Evolutionary conservation across 2,888 invertebrate genomes (phyloP).

Genomic region (Chrysodeixis includens): DNA sequence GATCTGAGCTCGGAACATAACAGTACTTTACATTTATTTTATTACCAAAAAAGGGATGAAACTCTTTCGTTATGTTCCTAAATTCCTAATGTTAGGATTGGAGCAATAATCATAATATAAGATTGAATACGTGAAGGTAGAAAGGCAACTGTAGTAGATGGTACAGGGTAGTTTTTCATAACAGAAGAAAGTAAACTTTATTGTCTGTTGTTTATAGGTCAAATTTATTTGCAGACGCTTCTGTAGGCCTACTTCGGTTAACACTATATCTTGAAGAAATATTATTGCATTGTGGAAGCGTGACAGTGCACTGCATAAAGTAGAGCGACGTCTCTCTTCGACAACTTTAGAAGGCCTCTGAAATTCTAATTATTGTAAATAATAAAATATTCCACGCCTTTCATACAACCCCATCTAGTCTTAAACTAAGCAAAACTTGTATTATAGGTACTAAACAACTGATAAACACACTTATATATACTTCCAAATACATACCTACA

Average conservation of each 20-base stretch:
- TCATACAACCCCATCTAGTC: too few relatives aligned
- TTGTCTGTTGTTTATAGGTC: not conserved
- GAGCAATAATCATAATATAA: conserved; percentile 11
- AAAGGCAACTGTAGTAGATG: not conserved
- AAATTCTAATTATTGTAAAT: too few relatives aligned
- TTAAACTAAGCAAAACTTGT: too few relatives aligned
- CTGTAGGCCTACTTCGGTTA: not conserved
- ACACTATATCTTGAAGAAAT: too few relatives aligned
- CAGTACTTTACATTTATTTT: conserved; percentile 6
- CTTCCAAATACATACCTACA: too few relatives aligned
- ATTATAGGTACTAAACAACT: too few relatives aligned
- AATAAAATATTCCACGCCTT: too few relatives aligned
- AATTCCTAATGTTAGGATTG: conserved; percentile 13
- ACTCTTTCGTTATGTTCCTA: not conserved
- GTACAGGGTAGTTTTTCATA: not conserved
- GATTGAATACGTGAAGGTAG: not conserved
- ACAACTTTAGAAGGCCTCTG: too few relatives aligned
- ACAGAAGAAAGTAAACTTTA: not conserved
- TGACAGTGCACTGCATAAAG: too few relatives aligned
- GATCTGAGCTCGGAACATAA: not conserved
- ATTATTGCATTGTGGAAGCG: too few relatives aligned
- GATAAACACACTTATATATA: too few relatives aligned
- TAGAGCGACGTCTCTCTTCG: too few relatives aligned
- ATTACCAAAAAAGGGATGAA: conserved; percentile 6
- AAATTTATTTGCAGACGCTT: not conserved